phyloP scores from a whole-genome alignment of 2,113 vertebrate genomes.

The Macaca fascicularis region T2T-MFA8v1.1 NC_088376.1:137774001-137774500 shows the following conservation, averaged over 20 bases:
- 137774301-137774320: background rate
- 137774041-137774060: background rate
- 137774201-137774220: background rate
- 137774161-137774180: background rate
- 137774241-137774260: background rate
- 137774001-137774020: no score
- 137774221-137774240: background rate
- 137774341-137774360: background rate
- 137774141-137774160: background rate
- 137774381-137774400: background rate
- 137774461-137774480: background rate
- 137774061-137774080: background rate
- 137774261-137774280: background rate
- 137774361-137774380: background rate
- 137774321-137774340: background rate
- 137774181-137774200: background rate
- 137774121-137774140: background rate
- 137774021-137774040: background rate
- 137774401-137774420: background rate
- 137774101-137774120: background rate
- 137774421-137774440: background rate
- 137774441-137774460: background rate
- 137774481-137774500: background rate
- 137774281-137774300: background rate
- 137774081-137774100: background rate